Evolutionary conservation across 2,888 invertebrate species (phyloP).

Genomic region (Sympetrum striolatum): DNA sequence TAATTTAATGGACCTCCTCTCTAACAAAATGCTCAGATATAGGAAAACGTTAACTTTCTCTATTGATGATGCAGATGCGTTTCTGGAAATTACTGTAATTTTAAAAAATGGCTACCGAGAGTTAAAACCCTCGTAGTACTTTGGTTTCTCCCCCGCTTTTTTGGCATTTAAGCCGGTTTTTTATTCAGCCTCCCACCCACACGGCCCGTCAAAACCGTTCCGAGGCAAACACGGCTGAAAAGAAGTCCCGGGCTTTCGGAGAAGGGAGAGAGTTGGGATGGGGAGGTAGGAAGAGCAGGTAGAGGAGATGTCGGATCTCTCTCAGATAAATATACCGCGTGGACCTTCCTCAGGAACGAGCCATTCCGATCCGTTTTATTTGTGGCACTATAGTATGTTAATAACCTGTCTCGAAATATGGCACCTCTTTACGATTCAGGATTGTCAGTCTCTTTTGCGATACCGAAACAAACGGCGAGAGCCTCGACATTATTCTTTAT

Average conservation of each 20-base stretch:
- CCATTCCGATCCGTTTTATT: neutral
- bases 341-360: neutral
- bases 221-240: neutral
- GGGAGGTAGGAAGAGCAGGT: neutral
- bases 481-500: neutral
- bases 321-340: neutral
- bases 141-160: neutral
- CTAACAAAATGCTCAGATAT: too few species aligned
- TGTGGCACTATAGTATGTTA: neutral
- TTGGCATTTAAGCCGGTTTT: constrained; percentile 29
- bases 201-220: neutral
- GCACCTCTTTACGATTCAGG: neutral
- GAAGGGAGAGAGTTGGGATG: neutral
- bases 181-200: constrained; percentile 9
- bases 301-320: neutral
- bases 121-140: neutral
- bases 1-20: too few species aligned
- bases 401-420: neutral
- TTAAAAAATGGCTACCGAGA: neutral
- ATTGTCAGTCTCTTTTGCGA: neutral
- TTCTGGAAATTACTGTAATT: too few species aligned
- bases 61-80: too few species aligned
- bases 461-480: neutral
- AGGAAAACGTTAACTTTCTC: too few species aligned
- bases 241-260: neutral